phyloP scores from a whole-genome alignment of 1,140 invertebrate species.

The Samia ricini region DNA sequence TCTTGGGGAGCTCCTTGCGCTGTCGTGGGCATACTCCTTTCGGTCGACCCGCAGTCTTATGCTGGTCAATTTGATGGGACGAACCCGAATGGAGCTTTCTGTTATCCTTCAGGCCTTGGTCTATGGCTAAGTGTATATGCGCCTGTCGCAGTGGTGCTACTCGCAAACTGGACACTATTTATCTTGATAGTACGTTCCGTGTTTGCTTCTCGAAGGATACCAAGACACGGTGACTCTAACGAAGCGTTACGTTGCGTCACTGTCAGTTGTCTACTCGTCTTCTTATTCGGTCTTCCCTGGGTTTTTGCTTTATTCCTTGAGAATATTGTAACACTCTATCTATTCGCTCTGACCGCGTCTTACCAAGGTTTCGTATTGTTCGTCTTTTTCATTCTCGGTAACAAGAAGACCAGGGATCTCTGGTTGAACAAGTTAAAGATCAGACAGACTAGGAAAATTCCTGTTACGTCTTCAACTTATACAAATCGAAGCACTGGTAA shows the following conservation, averaged over 20 bases:
- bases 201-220: conserved; percentile 66
- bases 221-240: conserved; percentile 68
- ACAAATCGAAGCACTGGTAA: conserved; percentile 52
- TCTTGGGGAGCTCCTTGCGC: conserved; percentile 65
- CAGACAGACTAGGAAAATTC: conserved; percentile 66
- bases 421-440: conserved; percentile 74
- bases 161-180: conserved; percentile 74
- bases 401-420: conserved; percentile 74
- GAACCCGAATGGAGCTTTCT: conserved; percentile 54
- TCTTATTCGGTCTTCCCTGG: conserved; percentile 76
- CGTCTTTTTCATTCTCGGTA: conserved; percentile 75
- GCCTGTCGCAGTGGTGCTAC: conserved; percentile 65
- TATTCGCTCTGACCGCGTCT: conserved; percentile 74
- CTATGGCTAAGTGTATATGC: conserved; percentile 71
- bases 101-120: conserved; percentile 65
- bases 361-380: conserved; percentile 77
- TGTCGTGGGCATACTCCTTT: conserved; percentile 61
- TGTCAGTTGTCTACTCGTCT: conserved; percentile 73
- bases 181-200: conserved; percentile 72
- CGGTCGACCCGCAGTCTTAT: conserved; percentile 59
- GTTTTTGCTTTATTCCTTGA: conserved; percentile 69
- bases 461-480: conserved; percentile 68
- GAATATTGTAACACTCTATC: conserved; percentile 65
- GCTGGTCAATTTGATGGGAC: conserved; percentile 53
- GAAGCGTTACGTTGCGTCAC: conserved; percentile 66